Percentiles rank a stretch among this genome's conserved stretches.
phyloP scores from a whole-genome alignment of 1,140 invertebrate genomes.

The Heliconius himera region DNA sequence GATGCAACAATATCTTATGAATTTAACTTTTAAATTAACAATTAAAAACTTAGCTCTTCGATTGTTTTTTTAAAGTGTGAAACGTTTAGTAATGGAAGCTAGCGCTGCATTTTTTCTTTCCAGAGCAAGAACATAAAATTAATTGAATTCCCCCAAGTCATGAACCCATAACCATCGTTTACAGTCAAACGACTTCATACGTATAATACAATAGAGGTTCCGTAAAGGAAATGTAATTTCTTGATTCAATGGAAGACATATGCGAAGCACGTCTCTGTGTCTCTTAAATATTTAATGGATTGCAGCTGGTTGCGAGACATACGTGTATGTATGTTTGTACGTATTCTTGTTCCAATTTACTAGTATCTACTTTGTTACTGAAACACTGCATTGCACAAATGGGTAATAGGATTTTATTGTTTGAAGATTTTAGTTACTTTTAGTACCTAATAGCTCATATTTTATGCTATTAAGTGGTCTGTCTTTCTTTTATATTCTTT shows the following conservation, averaged over 20 bases:
- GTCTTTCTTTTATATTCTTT: neutral
- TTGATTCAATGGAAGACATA: neutral
- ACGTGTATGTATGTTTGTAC: neutral
- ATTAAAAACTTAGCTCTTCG: neutral
- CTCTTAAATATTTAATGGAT: neutral
- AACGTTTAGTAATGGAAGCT: too few species aligned
- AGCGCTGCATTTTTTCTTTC: too few species aligned
- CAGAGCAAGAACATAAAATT: too few species aligned
- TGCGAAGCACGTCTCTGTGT: neutral
- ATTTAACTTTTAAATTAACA: neutral
- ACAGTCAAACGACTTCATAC: too few species aligned
- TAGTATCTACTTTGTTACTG: neutral
- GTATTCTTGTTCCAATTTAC: neutral
- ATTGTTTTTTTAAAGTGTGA: neutral
- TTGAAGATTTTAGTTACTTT: neutral
- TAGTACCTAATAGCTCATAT: neutral
- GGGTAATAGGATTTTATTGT: neutral
- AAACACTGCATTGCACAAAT: neutral
- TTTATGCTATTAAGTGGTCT: too few species aligned
- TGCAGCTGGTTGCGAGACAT: neutral
- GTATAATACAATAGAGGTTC: neutral
- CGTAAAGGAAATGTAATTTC: neutral
- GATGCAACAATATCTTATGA: neutral
- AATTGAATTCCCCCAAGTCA: too few species aligned
- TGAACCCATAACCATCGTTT: neutral